Percentiles rank a stretch among this genome's conserved stretches.
Conservation (phyloP, 2,888 invertebrate species). For the Brachylomia viminalis region DNA sequence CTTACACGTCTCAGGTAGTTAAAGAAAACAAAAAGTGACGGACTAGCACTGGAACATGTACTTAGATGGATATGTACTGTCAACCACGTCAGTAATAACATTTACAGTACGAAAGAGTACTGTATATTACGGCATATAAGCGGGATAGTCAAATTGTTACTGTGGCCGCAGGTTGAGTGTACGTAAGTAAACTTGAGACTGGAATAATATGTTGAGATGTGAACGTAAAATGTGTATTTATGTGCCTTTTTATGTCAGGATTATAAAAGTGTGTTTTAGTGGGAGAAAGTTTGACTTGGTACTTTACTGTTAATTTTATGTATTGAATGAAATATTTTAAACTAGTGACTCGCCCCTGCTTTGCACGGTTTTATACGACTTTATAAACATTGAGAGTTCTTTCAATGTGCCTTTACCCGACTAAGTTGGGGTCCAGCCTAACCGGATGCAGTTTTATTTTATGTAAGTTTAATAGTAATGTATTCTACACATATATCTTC, state of each 20-base stretch:
- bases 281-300: neutral
- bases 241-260: conserved; percentile 29
- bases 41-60: conserved; percentile 1
- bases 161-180: neutral
- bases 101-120: neutral
- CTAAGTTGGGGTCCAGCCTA: neutral
- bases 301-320: conserved; percentile 14
- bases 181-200: conserved; percentile 7
- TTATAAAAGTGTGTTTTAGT: conserved; percentile 44
- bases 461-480: too few species aligned
- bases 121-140: too few species aligned
- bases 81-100: neutral
- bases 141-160: neutral
- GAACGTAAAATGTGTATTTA: conserved; percentile 45
- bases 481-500: too few species aligned
- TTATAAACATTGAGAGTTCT: too few species aligned
- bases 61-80: conserved; percentile 21
- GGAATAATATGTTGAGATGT: conserved; percentile 14
- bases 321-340: neutral
- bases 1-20: conserved; percentile 29
- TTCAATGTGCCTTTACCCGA: neutral
- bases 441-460: too few species aligned
- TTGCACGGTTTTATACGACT: too few species aligned
- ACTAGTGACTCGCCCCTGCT: too few species aligned
- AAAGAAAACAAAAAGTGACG: conserved; percentile 52